Conservation (phyloP, 2,113 vertebrate species). For the Todiramphus chloris region DNA sequence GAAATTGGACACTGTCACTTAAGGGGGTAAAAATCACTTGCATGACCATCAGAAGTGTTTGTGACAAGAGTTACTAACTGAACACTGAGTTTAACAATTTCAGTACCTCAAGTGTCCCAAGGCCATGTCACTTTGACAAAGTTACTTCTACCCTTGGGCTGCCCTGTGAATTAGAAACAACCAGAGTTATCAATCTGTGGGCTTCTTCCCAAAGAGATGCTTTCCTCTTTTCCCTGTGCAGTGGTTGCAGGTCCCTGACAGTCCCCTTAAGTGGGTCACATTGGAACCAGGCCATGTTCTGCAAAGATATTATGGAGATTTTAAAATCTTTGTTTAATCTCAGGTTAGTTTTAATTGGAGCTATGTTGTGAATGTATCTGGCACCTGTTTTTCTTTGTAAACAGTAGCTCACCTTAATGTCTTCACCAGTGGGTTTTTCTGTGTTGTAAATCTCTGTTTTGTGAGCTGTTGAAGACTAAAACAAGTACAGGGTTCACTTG, state of each 20-base stretch:
- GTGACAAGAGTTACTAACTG: background rate
- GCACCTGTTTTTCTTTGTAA: background rate
- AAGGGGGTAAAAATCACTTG: background rate
- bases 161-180: background rate
- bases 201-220: background rate
- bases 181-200: background rate
- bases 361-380: background rate
- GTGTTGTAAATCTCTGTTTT: background rate
- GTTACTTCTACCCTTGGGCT: background rate
- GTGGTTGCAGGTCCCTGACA: background rate
- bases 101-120: background rate
- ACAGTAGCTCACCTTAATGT: background rate
- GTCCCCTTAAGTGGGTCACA: background rate
- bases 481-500: background rate
- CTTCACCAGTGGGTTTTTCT: background rate
- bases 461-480: background rate
- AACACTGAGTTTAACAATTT: background rate
- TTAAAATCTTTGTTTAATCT: background rate
- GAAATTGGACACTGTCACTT: background rate
- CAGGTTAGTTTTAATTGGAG: background rate
- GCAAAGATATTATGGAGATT: background rate
- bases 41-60: background rate
- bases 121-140: rapidly evolving
- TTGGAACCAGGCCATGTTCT: background rate
- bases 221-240: background rate